Evolutionary conservation across 2,113 vertebrate genomes (phyloP).

Genomic region (crab-eating macaque (Macaca fascicularis)): DNA sequence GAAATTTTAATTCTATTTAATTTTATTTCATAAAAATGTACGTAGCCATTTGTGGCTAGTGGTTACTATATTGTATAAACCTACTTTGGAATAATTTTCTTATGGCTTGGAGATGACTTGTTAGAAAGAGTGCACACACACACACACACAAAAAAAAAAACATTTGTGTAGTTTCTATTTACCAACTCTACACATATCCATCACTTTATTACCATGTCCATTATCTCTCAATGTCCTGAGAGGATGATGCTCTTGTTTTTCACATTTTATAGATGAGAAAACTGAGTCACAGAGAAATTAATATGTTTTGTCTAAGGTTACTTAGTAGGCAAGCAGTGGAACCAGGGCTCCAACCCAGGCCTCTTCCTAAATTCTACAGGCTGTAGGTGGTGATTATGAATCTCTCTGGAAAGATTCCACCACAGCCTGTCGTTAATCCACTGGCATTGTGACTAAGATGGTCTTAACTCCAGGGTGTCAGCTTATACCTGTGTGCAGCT

Average conservation of each 20-base stretch:
- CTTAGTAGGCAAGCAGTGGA: not conserved
- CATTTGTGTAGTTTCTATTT: not conserved
- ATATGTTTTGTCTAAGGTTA: not conserved
- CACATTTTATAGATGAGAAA: constrained; percentile 36
- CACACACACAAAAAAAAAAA: not conserved
- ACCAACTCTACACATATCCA: not conserved
- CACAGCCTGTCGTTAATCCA: not conserved
- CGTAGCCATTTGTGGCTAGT: not conserved
- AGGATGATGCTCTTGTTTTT: not conserved
- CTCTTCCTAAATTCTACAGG: not conserved
- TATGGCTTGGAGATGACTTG: not conserved
- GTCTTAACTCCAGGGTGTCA: not conserved
- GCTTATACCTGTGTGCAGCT: not conserved
- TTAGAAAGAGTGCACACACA: not conserved
- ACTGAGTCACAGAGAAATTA: not conserved
- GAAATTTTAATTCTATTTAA: constrained; percentile 36
- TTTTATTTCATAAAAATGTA: constrained; percentile 38
- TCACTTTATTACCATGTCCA: not conserved
- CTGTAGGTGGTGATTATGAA: not conserved
- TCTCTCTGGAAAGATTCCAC: not conserved
- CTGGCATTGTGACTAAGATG: not conserved
- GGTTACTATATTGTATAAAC: not conserved
- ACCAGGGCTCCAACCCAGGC: not conserved
- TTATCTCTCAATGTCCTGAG: not conserved
- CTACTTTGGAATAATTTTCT: not conserved